These are phyloP conservation scores for Drosophila emarginata DNA, from an alignment of 2,888 invertebrate species.

Conservation along the genomic window DNA sequence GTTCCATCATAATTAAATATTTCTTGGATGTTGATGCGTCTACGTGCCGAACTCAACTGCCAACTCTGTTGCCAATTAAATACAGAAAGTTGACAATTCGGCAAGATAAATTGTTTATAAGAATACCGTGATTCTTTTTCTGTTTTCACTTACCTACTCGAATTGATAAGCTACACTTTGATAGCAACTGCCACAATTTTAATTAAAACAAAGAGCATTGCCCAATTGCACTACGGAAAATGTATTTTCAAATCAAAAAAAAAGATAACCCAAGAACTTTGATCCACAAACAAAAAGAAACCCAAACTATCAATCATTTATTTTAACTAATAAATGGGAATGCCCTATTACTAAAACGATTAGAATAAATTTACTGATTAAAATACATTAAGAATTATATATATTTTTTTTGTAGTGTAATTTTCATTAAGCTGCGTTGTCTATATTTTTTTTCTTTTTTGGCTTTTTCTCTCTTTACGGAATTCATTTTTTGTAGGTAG, in stretches of 20 bases:
- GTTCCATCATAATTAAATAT: constrained; percentile 20
- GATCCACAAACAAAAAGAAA: neutral
- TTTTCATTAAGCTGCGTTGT: neutral
- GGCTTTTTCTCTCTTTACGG: no score
- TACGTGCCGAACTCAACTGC: constrained; percentile 54
- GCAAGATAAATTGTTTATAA: constrained; percentile 47
- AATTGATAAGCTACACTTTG: constrained; percentile 53
- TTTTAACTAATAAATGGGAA: neutral
- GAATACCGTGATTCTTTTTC: neutral
- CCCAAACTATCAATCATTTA: neutral
- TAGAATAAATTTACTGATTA: neutral
- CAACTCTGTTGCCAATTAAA: constrained; percentile 20
- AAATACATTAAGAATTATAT: neutral
- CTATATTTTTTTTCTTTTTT: no score
- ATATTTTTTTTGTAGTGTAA: neutral
- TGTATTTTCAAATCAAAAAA: neutral
- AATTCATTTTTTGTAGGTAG: neutral
- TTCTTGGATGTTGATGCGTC: constrained; percentile 32
- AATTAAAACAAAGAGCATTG: constrained; percentile 50
- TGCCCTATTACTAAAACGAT: neutral
- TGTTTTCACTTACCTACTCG: constrained; percentile 6
- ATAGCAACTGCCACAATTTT: constrained; percentile 50
- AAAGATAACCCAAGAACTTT: constrained; percentile 23
- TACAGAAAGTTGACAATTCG: constrained; percentile 35
- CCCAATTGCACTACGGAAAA: constrained; percentile 18